phyloP scores from a whole-genome alignment of 2,888 invertebrate genomes.

The Scrobipalpa costella region DNA sequence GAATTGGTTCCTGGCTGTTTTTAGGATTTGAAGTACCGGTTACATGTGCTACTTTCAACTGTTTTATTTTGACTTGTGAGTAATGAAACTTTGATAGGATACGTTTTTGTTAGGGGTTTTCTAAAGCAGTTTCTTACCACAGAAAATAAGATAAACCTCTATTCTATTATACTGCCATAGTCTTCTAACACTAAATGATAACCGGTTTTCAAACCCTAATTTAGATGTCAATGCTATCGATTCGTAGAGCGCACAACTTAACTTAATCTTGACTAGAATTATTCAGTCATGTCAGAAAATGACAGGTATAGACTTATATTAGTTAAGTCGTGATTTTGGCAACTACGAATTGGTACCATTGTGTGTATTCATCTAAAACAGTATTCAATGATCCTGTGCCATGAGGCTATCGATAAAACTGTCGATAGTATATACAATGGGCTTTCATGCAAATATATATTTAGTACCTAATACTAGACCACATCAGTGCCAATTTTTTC shows the following conservation, averaged over 20 bases:
- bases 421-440: background rate
- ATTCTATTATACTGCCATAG: too few relatives aligned
- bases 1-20: background rate
- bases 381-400: background rate
- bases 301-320: too few relatives aligned
- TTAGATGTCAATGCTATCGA: background rate
- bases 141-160: too few relatives aligned
- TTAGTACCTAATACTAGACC: slow-evolving; percentile 16
- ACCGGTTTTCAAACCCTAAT: background rate
- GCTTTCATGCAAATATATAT: background rate
- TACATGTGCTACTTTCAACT: background rate
- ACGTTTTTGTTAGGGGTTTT: background rate
- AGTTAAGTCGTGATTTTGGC: too few relatives aligned
- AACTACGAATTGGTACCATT: too few relatives aligned
- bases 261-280: too few relatives aligned
- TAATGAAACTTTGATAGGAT: background rate
- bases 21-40: background rate
- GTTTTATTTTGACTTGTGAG: background rate
- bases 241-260: too few relatives aligned
- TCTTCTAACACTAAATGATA: background rate
- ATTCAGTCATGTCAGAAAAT: too few relatives aligned
- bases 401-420: background rate
- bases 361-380: background rate
- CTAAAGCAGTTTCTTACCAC: too few relatives aligned
- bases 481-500: slow-evolving; percentile 17